These are phyloP conservation scores for Daphoenositta chrysoptera DNA, from an alignment of 2,113 vertebrate species.

Conservation along the genomic window DNA sequence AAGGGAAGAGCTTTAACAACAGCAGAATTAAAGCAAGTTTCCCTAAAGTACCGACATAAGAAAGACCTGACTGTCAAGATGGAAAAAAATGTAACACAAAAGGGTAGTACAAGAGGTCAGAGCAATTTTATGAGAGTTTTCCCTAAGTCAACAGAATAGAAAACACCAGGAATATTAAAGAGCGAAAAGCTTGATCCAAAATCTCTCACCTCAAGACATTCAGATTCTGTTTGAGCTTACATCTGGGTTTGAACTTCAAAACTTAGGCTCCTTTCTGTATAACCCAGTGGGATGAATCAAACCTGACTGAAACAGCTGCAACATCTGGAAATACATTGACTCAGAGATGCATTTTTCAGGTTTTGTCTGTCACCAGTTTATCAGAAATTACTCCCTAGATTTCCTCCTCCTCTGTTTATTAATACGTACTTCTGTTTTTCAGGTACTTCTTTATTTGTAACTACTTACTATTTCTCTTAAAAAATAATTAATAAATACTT, in stretches of 20 bases:
- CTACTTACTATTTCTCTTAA: background rate
- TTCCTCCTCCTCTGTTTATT: background rate
- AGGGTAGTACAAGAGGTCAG: background rate
- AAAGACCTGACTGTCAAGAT: background rate
- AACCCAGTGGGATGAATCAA: background rate
- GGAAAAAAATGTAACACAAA: background rate
- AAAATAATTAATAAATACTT: background rate
- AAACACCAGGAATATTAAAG: background rate
- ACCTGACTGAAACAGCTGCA: background rate
- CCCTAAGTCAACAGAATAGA: background rate
- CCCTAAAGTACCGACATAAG: accelerated
- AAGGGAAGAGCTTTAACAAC: background rate
- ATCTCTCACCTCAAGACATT: background rate
- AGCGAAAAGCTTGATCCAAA: background rate
- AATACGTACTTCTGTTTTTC: background rate
- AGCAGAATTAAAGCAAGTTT: background rate
- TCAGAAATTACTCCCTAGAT: background rate
- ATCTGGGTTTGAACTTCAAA: background rate
- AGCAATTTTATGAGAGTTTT: background rate
- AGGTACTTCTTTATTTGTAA: background rate
- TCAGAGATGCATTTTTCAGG: background rate
- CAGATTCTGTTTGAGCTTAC: background rate
- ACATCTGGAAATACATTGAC: background rate
- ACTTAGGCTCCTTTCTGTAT: background rate
- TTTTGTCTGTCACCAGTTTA: background rate